Conservation (phyloP, 2,797 vertebrate species). For the Thamnophis elegans region DNA sequence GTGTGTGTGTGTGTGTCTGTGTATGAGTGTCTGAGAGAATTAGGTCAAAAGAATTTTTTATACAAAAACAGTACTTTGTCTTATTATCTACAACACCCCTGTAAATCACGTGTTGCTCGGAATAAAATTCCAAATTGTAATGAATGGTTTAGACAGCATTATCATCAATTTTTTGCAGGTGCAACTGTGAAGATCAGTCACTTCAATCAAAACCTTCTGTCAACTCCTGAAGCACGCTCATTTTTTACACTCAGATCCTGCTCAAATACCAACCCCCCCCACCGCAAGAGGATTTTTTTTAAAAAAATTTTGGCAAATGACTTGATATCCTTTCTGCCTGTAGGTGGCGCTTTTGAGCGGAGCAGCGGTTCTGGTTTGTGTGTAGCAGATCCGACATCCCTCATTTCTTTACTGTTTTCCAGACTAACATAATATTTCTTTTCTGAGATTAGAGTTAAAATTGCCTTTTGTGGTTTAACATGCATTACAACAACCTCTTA, state of each 20-base stretch:
- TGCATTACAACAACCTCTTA: slow-evolving; percentile 71
- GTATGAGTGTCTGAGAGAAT: slow-evolving; percentile 57
- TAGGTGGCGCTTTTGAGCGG: slow-evolving; percentile 83
- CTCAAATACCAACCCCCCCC: slow-evolving; percentile 64
- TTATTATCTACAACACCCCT: slow-evolving; percentile 77
- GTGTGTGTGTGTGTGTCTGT: no score
- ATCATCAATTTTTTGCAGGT: slow-evolving; percentile 84
- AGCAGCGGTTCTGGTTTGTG: slow-evolving; percentile 42
- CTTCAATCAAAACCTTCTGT: slow-evolving; percentile 83
- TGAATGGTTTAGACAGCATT: slow-evolving; percentile 82
- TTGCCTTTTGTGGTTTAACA: slow-evolving; percentile 74
- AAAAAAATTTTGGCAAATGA: slow-evolving; percentile 24
- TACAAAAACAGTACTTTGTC: slow-evolving; percentile 72
- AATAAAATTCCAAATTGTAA: slow-evolving; percentile 78
- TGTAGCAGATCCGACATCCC: slow-evolving; percentile 25
- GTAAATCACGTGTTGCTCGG: slow-evolving; percentile 78
- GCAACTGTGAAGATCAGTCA: slow-evolving; percentile 79
- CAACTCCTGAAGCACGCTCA: slow-evolving; percentile 75
- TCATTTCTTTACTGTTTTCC: slow-evolving; percentile 59
- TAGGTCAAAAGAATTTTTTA: slow-evolving; percentile 72
- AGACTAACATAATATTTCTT: slow-evolving; percentile 73
- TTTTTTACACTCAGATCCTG: slow-evolving; percentile 81
- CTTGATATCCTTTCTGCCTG: slow-evolving; percentile 68
- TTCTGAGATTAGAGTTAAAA: slow-evolving; percentile 74
- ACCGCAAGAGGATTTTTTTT: not conserved